Evolutionary conservation across 2,113 vertebrate species (phyloP), one percentile per base, ranked within the genome.

Genomic region (Alces alces): DNA sequence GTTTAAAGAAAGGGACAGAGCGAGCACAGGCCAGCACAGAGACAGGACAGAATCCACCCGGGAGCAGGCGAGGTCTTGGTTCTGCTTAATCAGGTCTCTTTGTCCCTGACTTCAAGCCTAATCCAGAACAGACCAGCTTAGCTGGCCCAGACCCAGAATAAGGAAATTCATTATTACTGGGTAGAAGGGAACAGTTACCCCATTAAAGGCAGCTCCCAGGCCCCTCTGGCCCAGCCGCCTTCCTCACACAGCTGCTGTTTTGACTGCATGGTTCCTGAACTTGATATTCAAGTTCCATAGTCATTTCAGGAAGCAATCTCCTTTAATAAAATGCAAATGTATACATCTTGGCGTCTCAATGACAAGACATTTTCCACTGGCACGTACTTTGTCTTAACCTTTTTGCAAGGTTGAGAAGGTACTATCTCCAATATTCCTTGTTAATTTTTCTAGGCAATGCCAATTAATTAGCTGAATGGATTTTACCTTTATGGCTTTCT

Each of bases 301-400:
- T 97, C 89, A 98, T 98, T 97, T 97, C 96, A 98, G 97, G 97
- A 98, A 97, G 91, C 91, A 98, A 97, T 94, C 95, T 79, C 79
- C 54, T 92, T 97, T 98, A 99, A 98, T 98, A 92, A 98, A 91
- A 98, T 98, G 98, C 95, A 99, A 98, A 98, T 98, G 94, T 97
- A 98, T 98, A 94, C 98, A 92, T 93, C 39, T 96, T 90, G 86
- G 43, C 93, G 39, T 90, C 94, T 96, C 36, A 92, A 96, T 98
- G 98, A 97, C 97, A 98, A 98, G 45, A 97, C 95, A 98, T 97
- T 98, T 96, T 97, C 54, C 82, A 60, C 90, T n/a, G 97, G 70
- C 98, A 47, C 98, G 98, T 97, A 98, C 86, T 98, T 95, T 98
- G 98, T 97, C 95, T 98, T 97, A 95, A 98, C 97, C 97, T 95